Evolutionary conservation across 2,797 vertebrate species (phyloP).

Genomic region (Coendou prehensilis): DNA sequence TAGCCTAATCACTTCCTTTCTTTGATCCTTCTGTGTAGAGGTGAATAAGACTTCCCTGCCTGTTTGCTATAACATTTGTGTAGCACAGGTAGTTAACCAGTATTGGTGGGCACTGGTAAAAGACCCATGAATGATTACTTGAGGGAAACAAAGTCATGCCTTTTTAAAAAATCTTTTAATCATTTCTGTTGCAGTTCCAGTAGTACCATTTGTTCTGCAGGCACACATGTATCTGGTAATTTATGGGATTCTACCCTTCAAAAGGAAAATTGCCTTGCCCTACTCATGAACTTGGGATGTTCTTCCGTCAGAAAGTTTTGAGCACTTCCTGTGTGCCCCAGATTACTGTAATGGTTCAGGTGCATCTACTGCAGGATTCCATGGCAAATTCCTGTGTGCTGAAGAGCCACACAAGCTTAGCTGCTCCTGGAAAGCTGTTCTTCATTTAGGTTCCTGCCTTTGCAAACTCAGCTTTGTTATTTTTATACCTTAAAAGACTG

Average conservation of each 20-base stretch:
- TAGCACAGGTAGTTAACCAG: too few species aligned
- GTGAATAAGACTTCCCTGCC: background rate
- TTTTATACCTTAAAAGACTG: background rate
- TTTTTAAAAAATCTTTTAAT: too few species aligned
- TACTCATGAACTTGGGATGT: background rate
- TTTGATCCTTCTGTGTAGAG: background rate
- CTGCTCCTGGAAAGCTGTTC: background rate
- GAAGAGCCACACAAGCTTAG: background rate
- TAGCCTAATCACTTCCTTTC: background rate
- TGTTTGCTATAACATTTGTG: background rate
- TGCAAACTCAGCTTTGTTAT: slow-evolving; percentile 28
- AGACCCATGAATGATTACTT: too few species aligned
- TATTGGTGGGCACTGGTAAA: too few species aligned
- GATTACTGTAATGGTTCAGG: background rate
- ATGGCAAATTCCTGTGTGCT: background rate
- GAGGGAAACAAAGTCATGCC: too few species aligned
- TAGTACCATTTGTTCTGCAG: too few species aligned
- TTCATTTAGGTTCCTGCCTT: background rate
- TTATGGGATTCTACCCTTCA: too few species aligned
- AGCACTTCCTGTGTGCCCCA: slow-evolving; percentile 27
- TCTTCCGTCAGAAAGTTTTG: slow-evolving; percentile 33
- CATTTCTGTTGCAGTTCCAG: too few species aligned
- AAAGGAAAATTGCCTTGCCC: too few species aligned
- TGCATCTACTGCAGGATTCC: background rate
- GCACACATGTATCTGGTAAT: too few species aligned